Evolutionary conservation across 2,888 invertebrate species (phyloP).

Genomic region (Aplocera efformata): DNA sequence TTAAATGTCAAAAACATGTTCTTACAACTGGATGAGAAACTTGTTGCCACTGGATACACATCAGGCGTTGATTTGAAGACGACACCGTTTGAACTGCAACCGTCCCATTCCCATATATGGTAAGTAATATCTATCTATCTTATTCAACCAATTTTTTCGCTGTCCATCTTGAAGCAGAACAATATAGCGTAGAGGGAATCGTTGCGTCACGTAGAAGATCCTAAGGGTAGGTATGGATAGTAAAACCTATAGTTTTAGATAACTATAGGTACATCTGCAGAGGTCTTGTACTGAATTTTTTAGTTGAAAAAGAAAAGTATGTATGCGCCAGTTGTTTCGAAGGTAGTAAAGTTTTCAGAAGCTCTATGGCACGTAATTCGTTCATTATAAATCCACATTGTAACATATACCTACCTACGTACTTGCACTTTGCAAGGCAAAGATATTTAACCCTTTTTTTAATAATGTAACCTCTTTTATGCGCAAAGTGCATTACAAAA

Average conservation of each 20-base stretch:
- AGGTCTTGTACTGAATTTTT: constrained; percentile 48
- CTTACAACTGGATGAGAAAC: constrained; percentile 41
- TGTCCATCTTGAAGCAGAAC: constrained; percentile 60
- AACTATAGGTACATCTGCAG: constrained; percentile 33
- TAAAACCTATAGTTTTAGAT: constrained; percentile 37
- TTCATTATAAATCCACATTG: not conserved
- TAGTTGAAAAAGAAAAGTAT: constrained; percentile 40
- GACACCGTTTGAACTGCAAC: constrained; percentile 60
- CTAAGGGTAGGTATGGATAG: constrained; percentile 57
- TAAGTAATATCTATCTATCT: constrained; percentile 61
- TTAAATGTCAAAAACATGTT: too few species aligned
- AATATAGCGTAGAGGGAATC: constrained; percentile 51
- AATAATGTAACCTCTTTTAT: too few species aligned
- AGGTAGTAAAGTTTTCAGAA: constrained; percentile 21
- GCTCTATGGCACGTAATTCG: not conserved
- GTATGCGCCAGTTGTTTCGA: constrained; percentile 31
- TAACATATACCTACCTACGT: too few species aligned
- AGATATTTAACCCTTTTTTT: too few species aligned
- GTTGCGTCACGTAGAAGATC: constrained; percentile 62
- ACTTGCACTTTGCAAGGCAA: too few species aligned
- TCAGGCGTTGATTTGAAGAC: constrained; percentile 65
- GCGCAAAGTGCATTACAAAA: too few species aligned
- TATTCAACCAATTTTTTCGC: constrained; percentile 54
- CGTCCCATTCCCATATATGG: constrained; percentile 69
- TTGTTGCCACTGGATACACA: constrained; percentile 61